phyloP scores from a whole-genome alignment of 64 coral and sea anemone genomes.

The Trachythela sp. region DNA sequence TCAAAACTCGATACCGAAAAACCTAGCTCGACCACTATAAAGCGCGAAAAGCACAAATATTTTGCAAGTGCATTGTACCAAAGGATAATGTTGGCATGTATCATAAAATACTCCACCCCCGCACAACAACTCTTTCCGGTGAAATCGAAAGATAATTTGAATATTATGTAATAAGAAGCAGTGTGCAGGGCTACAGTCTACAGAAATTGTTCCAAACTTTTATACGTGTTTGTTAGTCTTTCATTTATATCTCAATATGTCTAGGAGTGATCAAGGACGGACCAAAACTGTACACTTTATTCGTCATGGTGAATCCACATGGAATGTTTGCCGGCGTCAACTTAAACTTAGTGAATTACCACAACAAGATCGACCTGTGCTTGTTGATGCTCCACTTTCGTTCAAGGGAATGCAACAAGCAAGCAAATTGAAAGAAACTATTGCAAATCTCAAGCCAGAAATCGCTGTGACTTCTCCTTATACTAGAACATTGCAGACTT shows the following conservation, averaged over 20 bases:
- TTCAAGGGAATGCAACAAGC: constrained; percentile 53
- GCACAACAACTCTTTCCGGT: background rate
- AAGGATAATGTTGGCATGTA: no score
- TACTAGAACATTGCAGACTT: constrained; percentile 48
- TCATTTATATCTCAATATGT: background rate
- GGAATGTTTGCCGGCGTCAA: constrained; percentile 37
- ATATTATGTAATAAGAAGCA: constrained; percentile 8
- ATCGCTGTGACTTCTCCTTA: constrained; percentile 33
- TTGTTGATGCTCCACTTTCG: constrained; percentile 51
- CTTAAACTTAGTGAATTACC: background rate
- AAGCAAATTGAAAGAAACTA: constrained; percentile 13
- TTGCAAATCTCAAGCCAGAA: constrained; percentile 30
- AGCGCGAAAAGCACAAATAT: no score
- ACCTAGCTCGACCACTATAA: no score
- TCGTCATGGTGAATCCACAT: constrained; percentile 58
- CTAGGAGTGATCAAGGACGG: background rate
- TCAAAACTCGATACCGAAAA: no score
- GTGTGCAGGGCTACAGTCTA: no score
- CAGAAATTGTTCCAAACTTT: background rate
- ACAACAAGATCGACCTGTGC: background rate
- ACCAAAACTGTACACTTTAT: constrained; percentile 52
- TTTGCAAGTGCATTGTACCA: no score
- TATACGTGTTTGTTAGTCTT: background rate
- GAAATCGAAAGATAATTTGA: background rate
- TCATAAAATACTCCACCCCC: background rate